Evolutionary conservation across 92 coral and sea anemone species (phyloP), one percentile per base, ranked within the genome.

Genomic region (Desmophyllum pertusum): DNA sequence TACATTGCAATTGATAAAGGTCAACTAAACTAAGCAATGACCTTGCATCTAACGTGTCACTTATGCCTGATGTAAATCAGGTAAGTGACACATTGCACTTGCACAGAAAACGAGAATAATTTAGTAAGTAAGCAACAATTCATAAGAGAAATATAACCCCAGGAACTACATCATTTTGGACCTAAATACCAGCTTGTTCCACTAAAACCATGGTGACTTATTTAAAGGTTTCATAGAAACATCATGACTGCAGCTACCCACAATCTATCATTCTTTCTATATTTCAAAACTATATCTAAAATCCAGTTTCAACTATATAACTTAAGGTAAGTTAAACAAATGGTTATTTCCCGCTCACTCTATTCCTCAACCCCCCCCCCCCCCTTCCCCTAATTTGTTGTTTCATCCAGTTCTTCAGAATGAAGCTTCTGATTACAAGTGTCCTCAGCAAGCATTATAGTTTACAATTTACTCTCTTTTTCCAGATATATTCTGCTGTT

Each of bases 1-100:
- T 79, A 79, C 84, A 15, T 79, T 50, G 74, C 84, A 79, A 64
- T 79, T 55, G 55, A 79, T 42, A 79, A 79, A 64, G 69, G 63
- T 63, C 45, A 79, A 79, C 40, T 79, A 50, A 79, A 51, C 62
- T 79, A 64, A 64, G 5, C 75, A 63, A 29, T 66, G 35, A 41
- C 84, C 36, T 42, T 73, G 78, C 62, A 73, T 51, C 9, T 43
- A 74, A 74, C 6, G 78, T 74, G 78, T 74, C 61, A 74, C 39
- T n/a, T 51, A 74, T 74, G 55, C 38, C 78, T 74, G 42, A 67
- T 67, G 42, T 67, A 67, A 67, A 33, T 67, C 42, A 31, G 19
- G 42, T 67, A 31, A 1, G 19, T 67, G 42, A 17, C 43, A 31
- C 42, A 33, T 67, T 31, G 4, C 27, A 67, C 73, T 67, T 67